Conservation (phyloP, 92 coral and sea anemone species). For the Scolanthus callimorphus region DNA sequence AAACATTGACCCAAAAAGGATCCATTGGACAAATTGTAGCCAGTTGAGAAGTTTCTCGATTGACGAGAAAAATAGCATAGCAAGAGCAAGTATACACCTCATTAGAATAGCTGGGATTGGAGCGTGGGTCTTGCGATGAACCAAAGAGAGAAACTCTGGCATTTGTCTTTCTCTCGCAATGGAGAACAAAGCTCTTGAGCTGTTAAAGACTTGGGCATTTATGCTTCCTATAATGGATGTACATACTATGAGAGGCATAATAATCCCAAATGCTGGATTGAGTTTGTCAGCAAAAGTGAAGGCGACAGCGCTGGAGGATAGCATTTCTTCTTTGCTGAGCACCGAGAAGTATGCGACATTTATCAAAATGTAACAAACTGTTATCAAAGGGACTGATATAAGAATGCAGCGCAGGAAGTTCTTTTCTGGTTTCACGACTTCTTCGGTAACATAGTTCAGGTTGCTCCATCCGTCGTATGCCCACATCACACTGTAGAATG, state of each 20-base stretch:
- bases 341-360: constrained; percentile 56
- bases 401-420: constrained; percentile 53
- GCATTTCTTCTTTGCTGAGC: constrained; percentile 40
- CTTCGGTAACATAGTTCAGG: constrained; percentile 56
- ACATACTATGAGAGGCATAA: constrained; percentile 49
- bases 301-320: constrained; percentile 52
- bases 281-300: constrained; percentile 40
- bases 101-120: constrained; percentile 44
- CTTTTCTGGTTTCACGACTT: constrained; percentile 47
- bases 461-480: constrained; percentile 46
- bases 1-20: constrained; percentile 32
- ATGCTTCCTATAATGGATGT: constrained; percentile 39
- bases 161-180: constrained; percentile 50
- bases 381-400: constrained; percentile 48
- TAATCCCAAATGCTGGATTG: constrained; percentile 15
- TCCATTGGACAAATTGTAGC: constrained; percentile 36
- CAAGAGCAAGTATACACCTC: constrained; percentile 24
- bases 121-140: constrained; percentile 31
- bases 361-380: constrained; percentile 48
- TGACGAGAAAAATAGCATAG: constrained; percentile 39
- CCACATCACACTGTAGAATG: constrained; percentile 39
- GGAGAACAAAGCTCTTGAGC: constrained; percentile 34
- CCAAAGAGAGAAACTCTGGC: constrained; percentile 31
- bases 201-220: constrained; percentile 21
- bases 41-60: constrained; percentile 32